Evolutionary conservation across 2,888 invertebrate species (phyloP).

Genomic region (Geophilus truncorum): DNA sequence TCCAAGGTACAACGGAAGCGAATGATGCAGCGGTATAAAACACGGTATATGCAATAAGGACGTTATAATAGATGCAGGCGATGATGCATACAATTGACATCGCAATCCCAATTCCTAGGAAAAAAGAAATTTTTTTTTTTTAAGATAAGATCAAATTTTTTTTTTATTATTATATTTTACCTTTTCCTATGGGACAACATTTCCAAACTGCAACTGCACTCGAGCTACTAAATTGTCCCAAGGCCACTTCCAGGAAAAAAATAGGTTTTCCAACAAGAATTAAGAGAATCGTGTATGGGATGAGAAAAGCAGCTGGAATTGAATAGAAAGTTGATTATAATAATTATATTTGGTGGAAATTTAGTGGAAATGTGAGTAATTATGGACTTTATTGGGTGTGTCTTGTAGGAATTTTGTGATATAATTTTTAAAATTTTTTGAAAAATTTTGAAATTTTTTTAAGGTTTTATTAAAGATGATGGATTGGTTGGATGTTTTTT

Average conservation of each 20-base stretch:
- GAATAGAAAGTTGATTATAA: not conserved
- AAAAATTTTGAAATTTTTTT: too few species aligned
- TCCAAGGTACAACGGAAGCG: slow-evolving; percentile 61
- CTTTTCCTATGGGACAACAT: slow-evolving; percentile 49
- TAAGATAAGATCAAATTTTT: too few species aligned
- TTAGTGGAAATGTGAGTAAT: too few species aligned
- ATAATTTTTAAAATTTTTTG: too few species aligned
- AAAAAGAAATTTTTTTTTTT: too few species aligned
- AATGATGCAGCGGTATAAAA: slow-evolving; percentile 70
- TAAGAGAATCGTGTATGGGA: slow-evolving; percentile 30
- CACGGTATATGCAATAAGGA: slow-evolving; percentile 70
- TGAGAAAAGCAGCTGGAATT: slow-evolving; percentile 13
- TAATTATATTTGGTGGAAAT: not conserved
- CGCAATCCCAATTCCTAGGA: slow-evolving; percentile 54
- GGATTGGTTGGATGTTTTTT: too few species aligned
- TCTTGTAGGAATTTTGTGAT: too few species aligned
- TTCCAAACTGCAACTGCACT: slow-evolving; percentile 77
- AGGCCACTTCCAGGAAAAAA: slow-evolving; percentile 69
- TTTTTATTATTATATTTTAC: not conserved
- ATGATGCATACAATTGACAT: slow-evolving; percentile 63
- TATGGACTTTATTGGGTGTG: not conserved
- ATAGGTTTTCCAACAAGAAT: slow-evolving; percentile 61
- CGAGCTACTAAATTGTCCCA: slow-evolving; percentile 72
- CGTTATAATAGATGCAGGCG: slow-evolving; percentile 72
- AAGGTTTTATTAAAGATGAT: too few species aligned